Conservation (phyloP, 2,797 vertebrate genomes). For the Urosaurus nigricauda region DNA sequence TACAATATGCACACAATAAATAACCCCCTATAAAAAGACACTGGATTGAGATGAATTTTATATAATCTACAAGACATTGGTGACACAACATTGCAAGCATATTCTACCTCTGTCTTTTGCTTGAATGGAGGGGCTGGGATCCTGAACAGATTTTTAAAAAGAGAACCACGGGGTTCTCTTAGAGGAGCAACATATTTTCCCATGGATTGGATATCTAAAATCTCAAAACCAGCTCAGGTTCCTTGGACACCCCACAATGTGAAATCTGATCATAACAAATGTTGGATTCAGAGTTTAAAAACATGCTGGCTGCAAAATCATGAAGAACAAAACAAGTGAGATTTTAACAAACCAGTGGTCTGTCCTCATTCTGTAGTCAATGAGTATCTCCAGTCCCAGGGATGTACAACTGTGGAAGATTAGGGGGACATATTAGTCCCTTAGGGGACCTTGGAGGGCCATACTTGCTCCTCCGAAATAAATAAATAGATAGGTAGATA, state of each 20-base stretch:
- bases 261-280: neutral
- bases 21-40: neutral
- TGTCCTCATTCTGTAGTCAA: neutral
- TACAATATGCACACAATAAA: neutral
- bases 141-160: neutral
- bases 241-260: neutral
- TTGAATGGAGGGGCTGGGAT: neutral
- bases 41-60: neutral
- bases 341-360: neutral
- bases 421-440: neutral
- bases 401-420: too few relatives aligned
- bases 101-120: neutral
- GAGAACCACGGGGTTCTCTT: too few relatives aligned
- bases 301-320: neutral
- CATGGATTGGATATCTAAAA: neutral
- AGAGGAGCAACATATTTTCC: neutral
- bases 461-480: too few relatives aligned
- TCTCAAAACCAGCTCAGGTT: neutral
- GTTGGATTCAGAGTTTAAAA: neutral
- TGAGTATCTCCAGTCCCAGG: neutral
- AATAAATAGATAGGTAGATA: neutral
- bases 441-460: too few relatives aligned
- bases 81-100: conserved; percentile 10
- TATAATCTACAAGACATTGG: neutral
- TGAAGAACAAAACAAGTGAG: neutral